Conservation (phyloP, 2,888 invertebrate genomes). For the Brachyptera risi region DNA sequence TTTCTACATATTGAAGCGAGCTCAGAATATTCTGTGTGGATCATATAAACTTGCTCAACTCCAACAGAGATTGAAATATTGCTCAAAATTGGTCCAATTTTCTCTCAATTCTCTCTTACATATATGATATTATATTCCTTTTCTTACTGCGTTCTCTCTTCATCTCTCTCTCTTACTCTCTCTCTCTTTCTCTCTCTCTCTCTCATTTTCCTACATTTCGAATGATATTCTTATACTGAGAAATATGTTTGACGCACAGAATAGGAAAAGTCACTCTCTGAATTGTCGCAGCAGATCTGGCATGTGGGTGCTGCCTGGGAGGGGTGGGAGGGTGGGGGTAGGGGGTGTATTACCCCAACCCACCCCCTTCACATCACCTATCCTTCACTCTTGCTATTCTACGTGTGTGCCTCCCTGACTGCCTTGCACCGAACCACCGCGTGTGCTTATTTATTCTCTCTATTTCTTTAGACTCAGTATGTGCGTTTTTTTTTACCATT, state of each 20-base stretch:
- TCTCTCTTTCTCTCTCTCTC: no score
- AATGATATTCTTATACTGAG: slow-evolving; percentile 12
- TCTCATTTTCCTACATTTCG: not conserved
- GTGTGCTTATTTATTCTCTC: slow-evolving; percentile 4
- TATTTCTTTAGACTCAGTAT: not conserved
- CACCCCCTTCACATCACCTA: slow-evolving; percentile 3
- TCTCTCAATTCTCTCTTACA: slow-evolving; percentile 3
- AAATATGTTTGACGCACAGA: slow-evolving; percentile 28
- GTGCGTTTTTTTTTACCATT: not conserved
- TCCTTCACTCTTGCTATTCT: not conserved
- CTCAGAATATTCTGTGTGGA: no score
- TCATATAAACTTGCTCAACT: not conserved
- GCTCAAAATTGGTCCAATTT: slow-evolving; percentile 30
- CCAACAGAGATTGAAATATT: slow-evolving; percentile 30
- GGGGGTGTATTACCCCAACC: not conserved
- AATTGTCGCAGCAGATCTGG: slow-evolving; percentile 19
- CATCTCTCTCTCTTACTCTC: not conserved
- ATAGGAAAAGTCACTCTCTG: slow-evolving; percentile 26
- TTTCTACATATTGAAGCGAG: no score
- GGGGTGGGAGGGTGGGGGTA: not conserved
- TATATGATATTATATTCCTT: slow-evolving; percentile 9
- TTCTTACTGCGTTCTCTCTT: not conserved
- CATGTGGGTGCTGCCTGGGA: not conserved
- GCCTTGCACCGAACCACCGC: not conserved
- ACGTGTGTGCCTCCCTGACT: not conserved